Evolutionary conservation across 1,140 invertebrate genomes (phyloP), one percentile per base, ranked within the genome.

Genomic region (Brachionus paranguensis): DNA sequence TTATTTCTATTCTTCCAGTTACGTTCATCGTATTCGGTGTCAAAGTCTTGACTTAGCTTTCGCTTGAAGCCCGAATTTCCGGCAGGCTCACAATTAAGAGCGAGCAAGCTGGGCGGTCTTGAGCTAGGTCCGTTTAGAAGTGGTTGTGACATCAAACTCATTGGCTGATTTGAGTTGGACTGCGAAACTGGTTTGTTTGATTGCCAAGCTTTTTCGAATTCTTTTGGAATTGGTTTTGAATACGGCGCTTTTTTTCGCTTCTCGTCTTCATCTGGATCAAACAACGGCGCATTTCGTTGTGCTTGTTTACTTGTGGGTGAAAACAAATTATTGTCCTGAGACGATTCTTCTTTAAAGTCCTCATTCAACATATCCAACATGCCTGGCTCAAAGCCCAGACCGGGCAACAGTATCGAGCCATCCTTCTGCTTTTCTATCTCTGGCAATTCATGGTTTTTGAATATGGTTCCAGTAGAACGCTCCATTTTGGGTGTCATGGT

Each of bases 131-230:
- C 72, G 27, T 47, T 76, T 27, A 76, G 20, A 14, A 76, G 33
- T 11, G 72, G 72, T 76, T 76, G 72, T 50, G 45, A 20, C 43
- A 50, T 76, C 20, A 76, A 50, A 29, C 45, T 76, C 20, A 76
- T 50, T 1, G 72, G 72, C 24, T 76, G 72, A 29, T 76, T 50
- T 50, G 17, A 29, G 17, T 27, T 50, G 20, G 72, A 76, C 47
- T 76, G 72, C 41, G 27, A 11, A 17, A 79, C 50, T 60, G 76
- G 76, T 24, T 64, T 33, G 60, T 60, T 60, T 11, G 76, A 79
- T 64, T 60, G 50, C 76, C 76, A 79, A 4, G 76, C 76, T 64
- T 79, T 79, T 79, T 79, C 76, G 12, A 79, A 79, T 20, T 60
- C 50, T 64, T 64, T 79, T 24, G 76, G 76, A 55, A 79, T 60